Percentiles rank a stretch among this genome's conserved stretches.
phyloP scores from a whole-genome alignment of 2,888 invertebrate species.

The Mellilla xanthometata region DNA sequence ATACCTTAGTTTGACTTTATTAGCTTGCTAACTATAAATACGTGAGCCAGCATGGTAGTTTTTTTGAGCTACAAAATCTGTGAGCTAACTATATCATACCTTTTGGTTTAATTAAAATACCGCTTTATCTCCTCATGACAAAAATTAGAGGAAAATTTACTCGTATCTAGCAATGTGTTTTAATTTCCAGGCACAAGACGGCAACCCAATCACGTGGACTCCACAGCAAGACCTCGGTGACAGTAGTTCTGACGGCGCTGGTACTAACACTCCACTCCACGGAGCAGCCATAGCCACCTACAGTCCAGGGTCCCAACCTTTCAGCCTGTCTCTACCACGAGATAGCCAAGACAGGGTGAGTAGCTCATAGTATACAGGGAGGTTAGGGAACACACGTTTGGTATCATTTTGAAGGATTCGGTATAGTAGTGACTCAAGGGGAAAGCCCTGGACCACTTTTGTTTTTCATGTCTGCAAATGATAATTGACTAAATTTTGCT shows the following conservation, averaged over 20 bases:
- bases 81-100: no score
- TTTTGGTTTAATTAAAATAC: no score
- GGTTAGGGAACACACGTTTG: constrained; percentile 45
- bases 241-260: constrained; percentile 76
- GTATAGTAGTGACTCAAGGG: constrained; percentile 11
- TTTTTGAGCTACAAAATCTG: no score
- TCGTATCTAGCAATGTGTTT: no score
- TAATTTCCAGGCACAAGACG: constrained; percentile 41
- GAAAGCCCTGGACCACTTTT: not conserved
- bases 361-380: constrained; percentile 49
- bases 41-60: no score
- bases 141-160: no score
- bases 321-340: constrained; percentile 89
- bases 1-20: no score
- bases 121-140: no score
- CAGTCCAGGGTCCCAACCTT: constrained; percentile 83
- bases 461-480: no score
- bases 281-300: constrained; percentile 53
- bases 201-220: constrained; percentile 83
- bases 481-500: no score
- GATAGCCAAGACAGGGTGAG: constrained; percentile 78
- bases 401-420: not conserved
- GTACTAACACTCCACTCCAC: constrained; percentile 34
- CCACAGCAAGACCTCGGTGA: constrained; percentile 94
- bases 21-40: no score